A percentile compares a stretch with the other conserved stretches of the same genome.
phyloP scores from a whole-genome alignment of 2,888 invertebrate species.

The Neuroscelio doddi region DNA sequence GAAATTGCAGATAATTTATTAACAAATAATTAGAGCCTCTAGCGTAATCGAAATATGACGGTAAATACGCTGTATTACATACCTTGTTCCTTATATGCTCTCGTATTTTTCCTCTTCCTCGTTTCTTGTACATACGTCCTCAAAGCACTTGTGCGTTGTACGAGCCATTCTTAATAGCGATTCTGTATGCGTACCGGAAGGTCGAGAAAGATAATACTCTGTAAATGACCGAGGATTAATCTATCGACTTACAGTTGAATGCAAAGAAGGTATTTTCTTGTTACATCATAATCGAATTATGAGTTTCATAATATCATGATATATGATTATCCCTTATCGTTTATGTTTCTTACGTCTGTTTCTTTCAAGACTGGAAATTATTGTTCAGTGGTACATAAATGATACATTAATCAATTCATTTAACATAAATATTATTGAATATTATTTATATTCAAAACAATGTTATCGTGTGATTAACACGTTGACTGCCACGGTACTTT shows the following conservation, averaged over 20 bases:
- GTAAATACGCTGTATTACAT: no score
- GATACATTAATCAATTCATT: no score
- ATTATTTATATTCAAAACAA: no score
- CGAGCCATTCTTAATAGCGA: conserved; percentile 48
- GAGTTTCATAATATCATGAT: conserved; percentile 33
- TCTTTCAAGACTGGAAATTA: no score
- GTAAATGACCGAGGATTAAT: conserved; percentile 57
- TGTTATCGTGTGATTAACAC: no score
- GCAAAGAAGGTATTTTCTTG: conserved; percentile 38
- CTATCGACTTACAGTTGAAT: conserved; percentile 45
- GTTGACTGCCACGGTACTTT: no score
- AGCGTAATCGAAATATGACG: no score
- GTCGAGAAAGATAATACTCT: conserved; percentile 51
- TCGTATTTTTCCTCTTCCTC: background rate
- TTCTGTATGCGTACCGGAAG: conserved; percentile 48
- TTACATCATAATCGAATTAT: conserved; percentile 45
- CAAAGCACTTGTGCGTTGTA: conserved; percentile 15
- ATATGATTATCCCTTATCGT: conserved; percentile 37
- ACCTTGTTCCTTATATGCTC: background rate
- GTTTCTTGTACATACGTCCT: background rate
- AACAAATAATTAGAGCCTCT: no score
- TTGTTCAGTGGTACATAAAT: no score
- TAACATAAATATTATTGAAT: no score
- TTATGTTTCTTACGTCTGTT: conserved; percentile 13
- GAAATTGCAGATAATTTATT: no score